phyloP scores from a whole-genome alignment of 2,888 invertebrate species.

The Leptura quadrifasciata region DNA sequence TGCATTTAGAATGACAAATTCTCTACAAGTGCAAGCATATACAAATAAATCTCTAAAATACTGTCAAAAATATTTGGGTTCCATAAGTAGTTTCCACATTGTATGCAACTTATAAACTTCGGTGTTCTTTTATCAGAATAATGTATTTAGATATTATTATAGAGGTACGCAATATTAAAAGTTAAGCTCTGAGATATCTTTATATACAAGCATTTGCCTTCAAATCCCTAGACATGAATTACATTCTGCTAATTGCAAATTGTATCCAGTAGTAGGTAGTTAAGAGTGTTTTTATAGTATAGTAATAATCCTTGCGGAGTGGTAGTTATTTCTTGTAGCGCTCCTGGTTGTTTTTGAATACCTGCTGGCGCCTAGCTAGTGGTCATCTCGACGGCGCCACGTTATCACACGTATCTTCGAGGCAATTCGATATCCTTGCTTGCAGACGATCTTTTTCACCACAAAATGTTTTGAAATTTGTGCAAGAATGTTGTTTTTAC shows the following conservation, averaged over 20 bases:
- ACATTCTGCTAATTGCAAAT: slow-evolving; percentile 33
- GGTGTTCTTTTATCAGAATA: neutral
- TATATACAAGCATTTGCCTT: slow-evolving; percentile 12
- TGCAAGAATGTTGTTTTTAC: slow-evolving; percentile 30
- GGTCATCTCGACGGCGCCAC: slow-evolving; percentile 51
- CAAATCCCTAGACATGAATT: slow-evolving; percentile 25
- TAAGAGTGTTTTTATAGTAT: slow-evolving; percentile 27
- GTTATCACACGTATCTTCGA: slow-evolving; percentile 43
- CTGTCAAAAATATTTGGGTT: no score
- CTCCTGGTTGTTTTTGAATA: slow-evolving; percentile 56
- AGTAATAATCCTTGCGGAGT: slow-evolving; percentile 32
- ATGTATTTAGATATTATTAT: neutral
- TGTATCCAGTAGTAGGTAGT: slow-evolving; percentile 35
- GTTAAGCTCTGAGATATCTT: neutral
- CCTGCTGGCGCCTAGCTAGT: slow-evolving; percentile 56
- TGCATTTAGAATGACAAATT: no score
- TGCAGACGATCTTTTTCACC: slow-evolving; percentile 17
- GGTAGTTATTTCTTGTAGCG: slow-evolving; percentile 41
- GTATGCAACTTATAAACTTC: no score
- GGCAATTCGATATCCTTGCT: slow-evolving; percentile 37
- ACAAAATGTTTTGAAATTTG: slow-evolving; percentile 19
- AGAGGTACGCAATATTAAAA: neutral
- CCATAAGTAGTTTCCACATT: no score
- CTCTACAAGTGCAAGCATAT: no score
- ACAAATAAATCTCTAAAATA: no score